These are phyloP conservation scores for Gasteruption jaculator DNA, from an alignment of 2,888 invertebrate species.

Conservation along the genomic window DNA sequence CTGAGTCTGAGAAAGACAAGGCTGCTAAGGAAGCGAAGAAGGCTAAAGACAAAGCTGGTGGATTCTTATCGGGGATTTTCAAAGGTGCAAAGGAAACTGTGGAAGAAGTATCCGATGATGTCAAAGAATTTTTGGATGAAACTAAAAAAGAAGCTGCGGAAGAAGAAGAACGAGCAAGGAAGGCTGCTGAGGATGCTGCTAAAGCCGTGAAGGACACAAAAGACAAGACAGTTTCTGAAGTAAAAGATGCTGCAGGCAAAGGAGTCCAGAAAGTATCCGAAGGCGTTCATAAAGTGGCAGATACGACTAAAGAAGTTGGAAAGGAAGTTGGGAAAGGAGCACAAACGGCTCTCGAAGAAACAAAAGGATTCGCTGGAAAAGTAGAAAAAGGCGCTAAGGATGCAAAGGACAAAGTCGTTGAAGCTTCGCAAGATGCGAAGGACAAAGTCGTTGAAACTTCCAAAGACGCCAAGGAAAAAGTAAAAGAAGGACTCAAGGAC, in stretches of 20 bases:
- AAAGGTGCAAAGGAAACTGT: slow-evolving; percentile 27
- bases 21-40: slow-evolving; percentile 16
- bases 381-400: slow-evolving; percentile 10
- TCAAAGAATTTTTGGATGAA: slow-evolving; percentile 53
- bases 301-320: slow-evolving; percentile 52
- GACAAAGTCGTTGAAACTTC: slow-evolving; percentile 46
- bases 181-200: slow-evolving; percentile 23
- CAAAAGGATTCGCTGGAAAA: slow-evolving; percentile 3
- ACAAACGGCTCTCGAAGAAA: slow-evolving; percentile 18
- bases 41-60: slow-evolving; percentile 20
- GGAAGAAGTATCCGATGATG: slow-evolving; percentile 28
- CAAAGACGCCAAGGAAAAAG: slow-evolving; percentile 49
- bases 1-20: slow-evolving; percentile 12
- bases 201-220: slow-evolving; percentile 25
- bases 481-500: slow-evolving; percentile 38
- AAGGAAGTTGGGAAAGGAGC: slow-evolving; percentile 24
- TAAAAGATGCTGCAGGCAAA: slow-evolving; percentile 18
- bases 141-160: slow-evolving; percentile 40
- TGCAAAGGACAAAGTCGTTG: slow-evolving; percentile 20
- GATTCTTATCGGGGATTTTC: slow-evolving; percentile 23
- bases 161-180: slow-evolving; percentile 20
- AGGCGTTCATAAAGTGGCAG: slow-evolving; percentile 51
- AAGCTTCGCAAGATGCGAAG: slow-evolving; percentile 19
- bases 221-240: slow-evolving; percentile 37
- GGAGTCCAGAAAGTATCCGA: slow-evolving; percentile 13